Conservation (phyloP, 53 echinoderm and acorn worm species). For the Luidia sarsii region DNA sequence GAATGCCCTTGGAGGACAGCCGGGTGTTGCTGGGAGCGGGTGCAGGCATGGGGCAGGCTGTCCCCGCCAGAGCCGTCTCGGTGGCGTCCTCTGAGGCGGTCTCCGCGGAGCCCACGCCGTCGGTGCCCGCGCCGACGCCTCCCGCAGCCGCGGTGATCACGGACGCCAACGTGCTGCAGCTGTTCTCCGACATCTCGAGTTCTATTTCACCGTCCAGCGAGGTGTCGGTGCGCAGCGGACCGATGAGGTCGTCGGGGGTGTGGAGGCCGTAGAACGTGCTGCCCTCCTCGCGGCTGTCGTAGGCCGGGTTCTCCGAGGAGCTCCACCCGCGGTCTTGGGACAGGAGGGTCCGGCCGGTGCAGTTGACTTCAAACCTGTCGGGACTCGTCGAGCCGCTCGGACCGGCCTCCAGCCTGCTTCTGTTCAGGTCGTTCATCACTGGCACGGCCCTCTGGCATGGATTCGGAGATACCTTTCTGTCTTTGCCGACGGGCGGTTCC, state of each 20-base stretch:
- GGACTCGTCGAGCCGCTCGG: background rate
- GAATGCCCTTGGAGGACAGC: background rate
- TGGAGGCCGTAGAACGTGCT: no score
- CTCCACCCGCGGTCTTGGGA: background rate
- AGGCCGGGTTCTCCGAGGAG: background rate
- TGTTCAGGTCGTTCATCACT: conserved; percentile 16
- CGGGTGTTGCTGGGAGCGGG: background rate
- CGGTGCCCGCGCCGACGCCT: background rate
- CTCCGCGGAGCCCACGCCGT: no score
- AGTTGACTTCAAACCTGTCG: conserved; percentile 3
- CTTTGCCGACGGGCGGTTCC: no score
- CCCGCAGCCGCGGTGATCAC: background rate
- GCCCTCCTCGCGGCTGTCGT: background rate
- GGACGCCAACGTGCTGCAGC: background rate
- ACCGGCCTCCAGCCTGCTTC: background rate
- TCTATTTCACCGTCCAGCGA: background rate
- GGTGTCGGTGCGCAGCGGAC: background rate
- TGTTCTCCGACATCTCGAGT: background rate
- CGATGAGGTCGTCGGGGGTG: background rate
- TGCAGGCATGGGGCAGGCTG: background rate
- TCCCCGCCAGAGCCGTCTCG: background rate
- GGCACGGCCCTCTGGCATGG: no score
- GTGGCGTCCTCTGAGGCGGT: no score
- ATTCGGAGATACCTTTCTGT: no score
- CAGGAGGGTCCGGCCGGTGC: background rate